Conservation (phyloP, 2,888 invertebrate genomes). For the Tribolium freemani region DNA sequence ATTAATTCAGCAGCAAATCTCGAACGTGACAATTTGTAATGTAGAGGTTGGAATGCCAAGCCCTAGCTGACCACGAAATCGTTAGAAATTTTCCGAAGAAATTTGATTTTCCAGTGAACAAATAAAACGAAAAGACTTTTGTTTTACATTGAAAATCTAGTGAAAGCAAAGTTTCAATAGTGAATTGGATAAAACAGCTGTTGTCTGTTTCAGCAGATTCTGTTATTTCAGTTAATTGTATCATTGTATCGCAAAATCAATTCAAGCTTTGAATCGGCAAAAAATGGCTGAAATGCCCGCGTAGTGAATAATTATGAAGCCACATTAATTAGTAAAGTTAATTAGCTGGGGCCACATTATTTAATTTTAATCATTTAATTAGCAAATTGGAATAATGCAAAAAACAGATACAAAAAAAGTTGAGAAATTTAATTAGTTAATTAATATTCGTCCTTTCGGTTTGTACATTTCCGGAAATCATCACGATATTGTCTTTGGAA, state of each 20-base stretch:
- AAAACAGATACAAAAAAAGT: too few species aligned
- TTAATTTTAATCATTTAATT: not conserved
- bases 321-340: not conserved
- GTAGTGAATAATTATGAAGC: not conserved
- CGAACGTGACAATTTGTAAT: constrained; percentile 20
- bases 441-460: not conserved
- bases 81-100: not conserved
- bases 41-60: not conserved
- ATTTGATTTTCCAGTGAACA: not conserved
- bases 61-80: constrained; percentile 13
- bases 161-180: not conserved
- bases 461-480: not conserved
- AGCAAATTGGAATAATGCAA: not conserved
- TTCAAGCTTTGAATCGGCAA: not conserved
- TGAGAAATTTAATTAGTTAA: too few species aligned
- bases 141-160: not conserved
- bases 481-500: not conserved
- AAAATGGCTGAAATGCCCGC: not conserved
- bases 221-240: not conserved
- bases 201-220: not conserved
- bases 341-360: not conserved
- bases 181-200: not conserved
- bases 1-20: constrained; percentile 16
- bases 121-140: not conserved
- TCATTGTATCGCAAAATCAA: not conserved